Base-by-base conservation (phyloP, 2,113 vertebrate species). In the Todiramphus saurophagus region DNA sequence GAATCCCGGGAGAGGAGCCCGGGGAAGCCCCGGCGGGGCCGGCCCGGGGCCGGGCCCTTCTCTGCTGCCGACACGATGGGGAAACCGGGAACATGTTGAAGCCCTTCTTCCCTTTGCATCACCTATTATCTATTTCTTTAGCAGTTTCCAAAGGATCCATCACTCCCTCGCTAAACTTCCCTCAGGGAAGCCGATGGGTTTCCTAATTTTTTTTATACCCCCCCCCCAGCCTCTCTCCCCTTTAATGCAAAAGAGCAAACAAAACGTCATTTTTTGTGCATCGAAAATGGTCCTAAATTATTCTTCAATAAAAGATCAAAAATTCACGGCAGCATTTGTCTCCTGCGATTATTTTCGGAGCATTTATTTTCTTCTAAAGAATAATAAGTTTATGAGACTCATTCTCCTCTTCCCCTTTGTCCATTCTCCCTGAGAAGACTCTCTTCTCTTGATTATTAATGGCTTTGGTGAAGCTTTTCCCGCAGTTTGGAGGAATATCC, bases 401-500 rank as follows among this genome's bases (percentile, higher is more conserved):
- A 18, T 27, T 83, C 72, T 43, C 60, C 3, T 5, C 5, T 76
- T 87, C 33, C 66, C 55, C 46, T 33, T n/a, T 85, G 91, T 62
- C 83, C 48, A 8, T 91, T 87, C 60, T 63, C 72, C 56, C 41
- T 7, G 30, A 19, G 73, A 66, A 83, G 56, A n/a, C 24, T 80
- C 77, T 75, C 80, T 72, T 56, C 78, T 37, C 16, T 67, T 78
- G 39, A 62, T 94, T 94, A 96, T 95, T 83, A 83, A 93, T 96
- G 90, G 88, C 30, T 73, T 83, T 83, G 93, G 86, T 7, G n/a
- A 91, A 96, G 83, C 35, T 93, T 96, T 83, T 90, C 82, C 89
- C 72, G 93, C 93, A 73, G 64, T 91, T 92, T 44, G 74, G 89
- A 92, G 93, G 79, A 83, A 91, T 83, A 79, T 8, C 67, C 75